Evolutionary conservation across 2,888 invertebrate species (phyloP), one percentile per base, ranked within the genome.

Genomic region (Hylaea fasciaria): DNA sequence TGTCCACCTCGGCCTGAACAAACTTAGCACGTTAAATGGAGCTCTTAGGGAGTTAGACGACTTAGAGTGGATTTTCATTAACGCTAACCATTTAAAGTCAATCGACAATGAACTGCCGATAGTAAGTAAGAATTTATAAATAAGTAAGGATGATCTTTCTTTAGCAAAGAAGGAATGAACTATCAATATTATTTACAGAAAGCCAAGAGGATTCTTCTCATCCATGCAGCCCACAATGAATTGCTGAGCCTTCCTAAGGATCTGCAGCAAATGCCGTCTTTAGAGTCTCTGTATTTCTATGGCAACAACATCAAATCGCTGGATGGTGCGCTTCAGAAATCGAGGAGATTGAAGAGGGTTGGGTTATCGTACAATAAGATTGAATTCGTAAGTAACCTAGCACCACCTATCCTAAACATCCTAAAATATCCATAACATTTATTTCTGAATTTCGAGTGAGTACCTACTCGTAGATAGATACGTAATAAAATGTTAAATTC

Each of bases 51-150:
- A 96, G 58, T 86, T 97, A 49, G 94, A 94, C 63, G 94, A 95
- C 63, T 86, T 97, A 62, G 95, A 95, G 75, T 96, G 96, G 94
- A 92, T 97, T 48, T 95, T 96, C 71, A 94, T 97, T 50, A 96
- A 96, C 78, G 93, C 94, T 56, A 97, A 97, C 83, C 94, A 95
- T 70, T 89, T 97, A 58, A 94, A 94, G 61, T 93, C 95, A 29
- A 90, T 97, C 71, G 97, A 97, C 48, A 94, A 95, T 46, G 95
- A 97, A 84, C 82, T 97, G 64, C 97, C 97, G 1, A 91, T 94
- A 66, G 93, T 93, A 78, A 94, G 93, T 71, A 57, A 74, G 9
- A 22, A 55, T 35, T 49, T 46, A 41, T 43, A 35, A 50, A 16
- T 11, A 29, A 51, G 14, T n/a, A 32, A 32, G 3, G 4, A 50